These are phyloP conservation scores for Pyrrhia umbra DNA, from an alignment of 2,888 invertebrate species.

Conservation along the genomic window DNA sequence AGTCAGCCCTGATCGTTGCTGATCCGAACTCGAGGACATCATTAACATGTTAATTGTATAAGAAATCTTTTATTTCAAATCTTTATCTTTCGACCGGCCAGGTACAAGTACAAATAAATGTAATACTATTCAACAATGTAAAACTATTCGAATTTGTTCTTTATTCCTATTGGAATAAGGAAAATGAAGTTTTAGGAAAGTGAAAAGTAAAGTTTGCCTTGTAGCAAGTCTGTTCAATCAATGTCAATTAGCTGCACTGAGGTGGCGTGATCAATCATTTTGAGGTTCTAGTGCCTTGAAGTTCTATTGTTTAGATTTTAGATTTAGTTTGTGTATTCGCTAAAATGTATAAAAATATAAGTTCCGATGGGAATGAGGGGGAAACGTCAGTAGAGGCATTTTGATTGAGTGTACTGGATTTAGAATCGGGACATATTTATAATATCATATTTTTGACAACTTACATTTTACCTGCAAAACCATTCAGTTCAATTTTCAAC, in stretches of 20 bases:
- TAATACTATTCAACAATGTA: conserved; percentile 5
- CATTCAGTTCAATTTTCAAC: neutral
- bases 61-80: conserved; percentile 71
- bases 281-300: conserved; percentile 68
- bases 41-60: conserved; percentile 68
- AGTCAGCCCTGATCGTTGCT: neutral
- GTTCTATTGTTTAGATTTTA: conserved; percentile 80
- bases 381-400: conserved; percentile 1
- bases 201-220: conserved; percentile 65
- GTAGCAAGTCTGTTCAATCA: conserved; percentile 86
- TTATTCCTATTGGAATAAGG: conserved; percentile 59
- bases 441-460: neutral
- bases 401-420: conserved; percentile 19
- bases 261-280: conserved; percentile 87
- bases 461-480: neutral
- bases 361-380: conserved; percentile 27
- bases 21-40: conserved; percentile 43
- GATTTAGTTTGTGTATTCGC: conserved; percentile 62
- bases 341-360: conserved; percentile 51
- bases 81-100: conserved; percentile 75
- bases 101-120: conserved; percentile 66
- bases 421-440: neutral
- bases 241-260: conserved; percentile 89
- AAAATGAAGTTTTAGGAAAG: conserved; percentile 56
- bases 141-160: conserved; percentile 61